phyloP scores from a whole-genome alignment of 1,140 invertebrate species.

The Psix sp. region DNA sequence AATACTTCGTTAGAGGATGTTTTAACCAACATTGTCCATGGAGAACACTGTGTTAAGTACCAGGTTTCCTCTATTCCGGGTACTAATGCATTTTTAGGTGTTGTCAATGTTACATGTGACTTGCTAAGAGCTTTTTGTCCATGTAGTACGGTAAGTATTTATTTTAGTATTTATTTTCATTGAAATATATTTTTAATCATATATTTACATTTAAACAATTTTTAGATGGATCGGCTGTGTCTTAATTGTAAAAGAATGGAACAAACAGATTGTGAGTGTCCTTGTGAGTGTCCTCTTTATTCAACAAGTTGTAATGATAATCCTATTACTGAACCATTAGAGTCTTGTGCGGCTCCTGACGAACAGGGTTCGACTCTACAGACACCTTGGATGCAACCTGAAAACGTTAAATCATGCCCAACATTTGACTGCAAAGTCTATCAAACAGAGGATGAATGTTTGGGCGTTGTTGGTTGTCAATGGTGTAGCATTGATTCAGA shows the following conservation, averaged over 20 bases:
- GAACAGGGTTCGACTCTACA: constrained; percentile 69
- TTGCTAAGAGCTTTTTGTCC: constrained; percentile 86
- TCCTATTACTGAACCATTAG: constrained; percentile 64
- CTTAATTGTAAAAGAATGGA: constrained; percentile 96
- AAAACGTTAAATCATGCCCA: constrained; percentile 79
- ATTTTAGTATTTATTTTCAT: no score
- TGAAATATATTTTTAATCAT: constrained; percentile 28
- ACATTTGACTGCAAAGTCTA: constrained; percentile 89
- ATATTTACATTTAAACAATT: no score
- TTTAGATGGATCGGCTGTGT: constrained; percentile 87
- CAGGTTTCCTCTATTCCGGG: constrained; percentile 87
- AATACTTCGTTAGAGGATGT: constrained; percentile 87
- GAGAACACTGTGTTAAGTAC: constrained; percentile 94
- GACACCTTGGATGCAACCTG: constrained; percentile 68
- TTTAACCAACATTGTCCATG: constrained; percentile 89
- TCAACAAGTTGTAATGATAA: constrained; percentile 76
- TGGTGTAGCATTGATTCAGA: constrained; percentile 92
- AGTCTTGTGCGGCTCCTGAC: constrained; percentile 67
- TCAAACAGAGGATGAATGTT: constrained; percentile 84
- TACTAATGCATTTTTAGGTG: constrained; percentile 91
- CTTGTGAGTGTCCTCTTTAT: constrained; percentile 92
- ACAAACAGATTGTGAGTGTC: constrained; percentile 95
- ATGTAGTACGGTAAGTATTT: constrained; percentile 88
- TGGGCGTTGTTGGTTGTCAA: constrained; percentile 91
- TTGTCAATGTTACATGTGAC: constrained; percentile 90